A percentile compares a stretch with the other conserved stretches of the same genome.
Evolutionary conservation across 2,797 vertebrate genomes (phyloP).

Genomic region (Myotis myotis): DNA sequence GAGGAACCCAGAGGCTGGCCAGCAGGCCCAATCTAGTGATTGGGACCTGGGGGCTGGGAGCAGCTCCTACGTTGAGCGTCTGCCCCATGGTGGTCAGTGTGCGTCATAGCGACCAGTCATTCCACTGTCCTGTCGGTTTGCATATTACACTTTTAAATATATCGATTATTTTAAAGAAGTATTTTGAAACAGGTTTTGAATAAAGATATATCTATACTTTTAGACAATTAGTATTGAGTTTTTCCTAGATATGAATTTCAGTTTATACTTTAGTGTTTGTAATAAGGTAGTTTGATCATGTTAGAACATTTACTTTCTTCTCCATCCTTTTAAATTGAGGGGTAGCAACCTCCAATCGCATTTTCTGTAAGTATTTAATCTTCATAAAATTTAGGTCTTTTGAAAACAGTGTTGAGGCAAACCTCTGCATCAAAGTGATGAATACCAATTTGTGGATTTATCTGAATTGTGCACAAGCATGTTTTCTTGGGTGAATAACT

Average conservation of each 20-base stretch:
- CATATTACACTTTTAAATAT: no score
- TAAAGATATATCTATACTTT: neutral
- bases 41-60: no score
- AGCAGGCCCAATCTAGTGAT: no score
- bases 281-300: neutral
- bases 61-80: no score
- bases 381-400: constrained; percentile 26
- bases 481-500: neutral
- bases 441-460: neutral
- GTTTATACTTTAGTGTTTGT: neutral
- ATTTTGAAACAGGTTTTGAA: constrained; percentile 31
- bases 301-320: neutral
- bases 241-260: neutral
- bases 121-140: no score
- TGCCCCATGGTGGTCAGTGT: no score
- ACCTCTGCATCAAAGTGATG: neutral
- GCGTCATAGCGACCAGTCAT: no score
- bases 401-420: neutral
- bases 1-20: no score
- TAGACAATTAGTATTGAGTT: neutral
- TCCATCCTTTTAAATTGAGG: neutral
- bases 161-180: neutral
- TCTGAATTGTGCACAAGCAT: neutral
- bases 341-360: neutral
- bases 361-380: constrained; percentile 6